phyloP scores from a whole-genome alignment of 2,888 invertebrate species.

The Priocnemis perturbator region DNA sequence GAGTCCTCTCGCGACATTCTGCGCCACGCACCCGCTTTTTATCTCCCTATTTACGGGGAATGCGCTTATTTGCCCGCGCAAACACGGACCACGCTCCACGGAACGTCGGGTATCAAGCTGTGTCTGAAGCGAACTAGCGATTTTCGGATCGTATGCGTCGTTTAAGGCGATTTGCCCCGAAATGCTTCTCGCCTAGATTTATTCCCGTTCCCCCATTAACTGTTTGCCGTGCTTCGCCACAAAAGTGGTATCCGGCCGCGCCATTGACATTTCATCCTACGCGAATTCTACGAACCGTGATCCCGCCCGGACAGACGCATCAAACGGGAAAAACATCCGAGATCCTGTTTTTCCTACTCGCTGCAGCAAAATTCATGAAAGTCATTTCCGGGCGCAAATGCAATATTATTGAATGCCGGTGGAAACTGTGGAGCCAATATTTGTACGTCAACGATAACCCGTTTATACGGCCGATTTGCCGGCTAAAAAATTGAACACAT shows the following conservation, averaged over 20 bases:
- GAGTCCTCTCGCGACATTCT: conserved; percentile 2
- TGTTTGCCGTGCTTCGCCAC: too few relatives aligned
- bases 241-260: too few relatives aligned
- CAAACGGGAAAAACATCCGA: too few relatives aligned
- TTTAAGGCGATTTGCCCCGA: too few relatives aligned
- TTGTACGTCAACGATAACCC: conserved; percentile 18
- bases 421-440: conserved; percentile 14
- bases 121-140: too few relatives aligned
- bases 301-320: too few relatives aligned
- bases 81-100: not conserved
- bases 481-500: not conserved
- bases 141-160: too few relatives aligned
- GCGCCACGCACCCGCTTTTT: not conserved
- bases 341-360: conserved; percentile 5
- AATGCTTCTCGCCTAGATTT: too few relatives aligned
- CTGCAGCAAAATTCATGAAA: conserved; percentile 24
- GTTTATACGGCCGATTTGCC: not conserved
- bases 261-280: too few relatives aligned
- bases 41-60: not conserved
- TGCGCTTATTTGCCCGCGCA: not conserved
- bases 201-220: too few relatives aligned
- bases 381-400: conserved; percentile 48
- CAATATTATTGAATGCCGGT: conserved; percentile 27
- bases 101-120: not conserved
- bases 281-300: too few relatives aligned